These are phyloP conservation scores for Crambe crambe DNA, from an alignment of 37 sponge, comb jelly and placozoan genomes.

Conservation along the genomic window DNA sequence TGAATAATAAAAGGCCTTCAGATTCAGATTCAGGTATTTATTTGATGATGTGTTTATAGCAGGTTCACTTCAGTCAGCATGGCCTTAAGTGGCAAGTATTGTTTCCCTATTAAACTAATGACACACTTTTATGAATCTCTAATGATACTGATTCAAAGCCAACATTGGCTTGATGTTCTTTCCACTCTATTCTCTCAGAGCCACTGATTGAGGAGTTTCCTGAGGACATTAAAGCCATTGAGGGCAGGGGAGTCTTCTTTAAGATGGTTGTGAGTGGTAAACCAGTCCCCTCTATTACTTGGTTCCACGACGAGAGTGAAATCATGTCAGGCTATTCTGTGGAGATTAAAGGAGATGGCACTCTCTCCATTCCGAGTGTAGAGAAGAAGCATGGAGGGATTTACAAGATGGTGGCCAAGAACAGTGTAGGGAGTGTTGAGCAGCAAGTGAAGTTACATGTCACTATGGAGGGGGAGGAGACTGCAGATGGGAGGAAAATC, in stretches of 20 bases:
- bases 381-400: constrained; percentile 35
- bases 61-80: no score
- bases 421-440: constrained; percentile 21
- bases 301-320: constrained; percentile 38
- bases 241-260: constrained; percentile 36
- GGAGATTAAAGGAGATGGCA: constrained; percentile 28
- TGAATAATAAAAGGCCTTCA: no score
- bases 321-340: constrained; percentile 26
- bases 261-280: constrained; percentile 30
- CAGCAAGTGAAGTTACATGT: constrained; percentile 25
- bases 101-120: no score
- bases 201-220: constrained; percentile 45
- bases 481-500: background rate
- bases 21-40: no score
- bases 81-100: no score
- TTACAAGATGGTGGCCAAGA: constrained; percentile 42
- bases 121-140: no score
- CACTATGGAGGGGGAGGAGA: constrained; percentile 14
- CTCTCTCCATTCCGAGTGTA: constrained; percentile 18
- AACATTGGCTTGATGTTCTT: no score
- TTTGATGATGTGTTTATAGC: no score
- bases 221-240: constrained; percentile 1
- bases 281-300: constrained; percentile 29
- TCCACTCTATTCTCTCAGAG: background rate
- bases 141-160: no score